phyloP scores from a whole-genome alignment of 2,113 vertebrate genomes.

The Pteronura brasiliensis region DNA sequence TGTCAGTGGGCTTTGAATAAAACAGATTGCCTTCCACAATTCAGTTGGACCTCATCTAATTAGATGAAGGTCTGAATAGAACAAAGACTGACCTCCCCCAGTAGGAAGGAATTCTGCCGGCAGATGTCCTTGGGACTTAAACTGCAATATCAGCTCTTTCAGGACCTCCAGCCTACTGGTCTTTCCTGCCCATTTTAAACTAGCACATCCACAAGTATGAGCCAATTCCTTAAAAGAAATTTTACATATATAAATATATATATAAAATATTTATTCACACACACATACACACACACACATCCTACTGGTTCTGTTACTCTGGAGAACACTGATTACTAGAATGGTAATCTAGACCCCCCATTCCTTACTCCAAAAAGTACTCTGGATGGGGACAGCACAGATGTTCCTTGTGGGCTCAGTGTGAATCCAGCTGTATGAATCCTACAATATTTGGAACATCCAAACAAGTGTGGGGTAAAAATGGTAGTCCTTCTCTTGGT shows the following conservation, averaged over 20 bases:
- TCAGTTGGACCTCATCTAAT: not conserved
- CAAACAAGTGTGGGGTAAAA: not conserved
- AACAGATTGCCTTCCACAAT: not conserved
- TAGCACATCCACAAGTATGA: not conserved
- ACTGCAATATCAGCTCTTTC: not conserved
- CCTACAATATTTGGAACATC: not conserved
- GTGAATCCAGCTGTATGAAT: not conserved
- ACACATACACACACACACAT: not conserved
- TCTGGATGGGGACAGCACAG: not conserved
- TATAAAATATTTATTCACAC: not conserved
- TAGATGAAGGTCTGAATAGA: not conserved
- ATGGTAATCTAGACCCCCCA: too few relatives aligned
- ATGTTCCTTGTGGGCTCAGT: not conserved
- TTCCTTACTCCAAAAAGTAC: not conserved
- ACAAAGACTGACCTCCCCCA: not conserved
- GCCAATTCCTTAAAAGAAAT: not conserved
- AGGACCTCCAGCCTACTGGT: not conserved
- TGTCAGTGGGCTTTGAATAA: not conserved
- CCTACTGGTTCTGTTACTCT: not conserved
- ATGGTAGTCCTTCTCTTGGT: not conserved
- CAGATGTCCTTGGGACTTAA: not conserved
- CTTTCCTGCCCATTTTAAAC: not conserved
- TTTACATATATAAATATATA: not conserved
- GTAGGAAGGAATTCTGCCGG: not conserved
- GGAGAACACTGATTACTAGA: not conserved